Conservation (phyloP, 2,888 invertebrate genomes). For the Melanostoma scalare region DNA sequence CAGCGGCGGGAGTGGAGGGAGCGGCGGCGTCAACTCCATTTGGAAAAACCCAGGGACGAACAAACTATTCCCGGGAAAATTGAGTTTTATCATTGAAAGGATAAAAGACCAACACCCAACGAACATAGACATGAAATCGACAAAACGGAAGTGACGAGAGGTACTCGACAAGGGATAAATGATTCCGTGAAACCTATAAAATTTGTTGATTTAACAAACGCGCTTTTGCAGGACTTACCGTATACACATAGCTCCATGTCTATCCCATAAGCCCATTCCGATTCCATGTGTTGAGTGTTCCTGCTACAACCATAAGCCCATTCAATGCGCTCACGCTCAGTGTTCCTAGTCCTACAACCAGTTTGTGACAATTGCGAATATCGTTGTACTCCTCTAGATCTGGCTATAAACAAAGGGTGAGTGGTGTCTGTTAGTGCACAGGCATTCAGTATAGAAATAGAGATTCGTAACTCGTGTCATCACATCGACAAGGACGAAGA, state of each 20-base stretch:
- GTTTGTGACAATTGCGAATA: constrained; percentile 65
- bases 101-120: constrained; percentile 28
- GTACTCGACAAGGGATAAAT: constrained; percentile 58
- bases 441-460: constrained; percentile 15
- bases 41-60: neutral
- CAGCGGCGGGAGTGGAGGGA: constrained; percentile 1
- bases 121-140: constrained; percentile 10
- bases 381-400: constrained; percentile 19
- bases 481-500: constrained; percentile 11
- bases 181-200: constrained; percentile 64
- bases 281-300: too few species aligned
- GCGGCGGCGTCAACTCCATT: neutral
- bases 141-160: constrained; percentile 40
- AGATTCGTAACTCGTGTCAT: constrained; percentile 26
- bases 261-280: too few species aligned
- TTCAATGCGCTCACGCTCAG: neutral
- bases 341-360: constrained; percentile 11
- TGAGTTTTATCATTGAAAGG: constrained; percentile 67
- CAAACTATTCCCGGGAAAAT: constrained; percentile 60
- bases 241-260: too few species aligned
- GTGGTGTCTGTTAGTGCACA: neutral
- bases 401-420: neutral
- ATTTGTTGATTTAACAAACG: constrained; percentile 71
- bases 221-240: constrained; percentile 34
- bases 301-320: neutral